Percentiles rank a stretch among this genome's conserved stretches.
Conservation (phyloP, 2,797 vertebrate species). For the Pseudochaenichthys georgianus region DNA sequence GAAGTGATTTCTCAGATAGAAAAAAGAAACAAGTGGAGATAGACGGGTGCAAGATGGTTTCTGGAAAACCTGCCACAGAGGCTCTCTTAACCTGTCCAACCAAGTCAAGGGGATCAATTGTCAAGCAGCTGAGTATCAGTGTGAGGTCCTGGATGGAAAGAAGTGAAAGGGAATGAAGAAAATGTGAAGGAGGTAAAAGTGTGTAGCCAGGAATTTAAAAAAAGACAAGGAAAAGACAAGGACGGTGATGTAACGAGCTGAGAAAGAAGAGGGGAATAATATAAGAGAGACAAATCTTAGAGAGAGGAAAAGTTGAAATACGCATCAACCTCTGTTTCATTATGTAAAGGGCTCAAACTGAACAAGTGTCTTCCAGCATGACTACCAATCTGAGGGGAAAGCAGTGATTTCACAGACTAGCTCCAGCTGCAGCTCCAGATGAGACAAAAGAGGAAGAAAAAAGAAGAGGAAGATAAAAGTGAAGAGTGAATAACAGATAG, state of each 20-base stretch:
- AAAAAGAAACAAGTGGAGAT: conserved; percentile 34
- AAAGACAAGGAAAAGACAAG: conserved; percentile 15
- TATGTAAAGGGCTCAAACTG: conserved; percentile 42
- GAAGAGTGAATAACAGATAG: conserved; percentile 14
- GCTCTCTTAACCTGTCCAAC: conserved; percentile 44
- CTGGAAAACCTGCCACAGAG: conserved; percentile 28
- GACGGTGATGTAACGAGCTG: conserved; percentile 27
- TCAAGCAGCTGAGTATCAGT: conserved; percentile 47
- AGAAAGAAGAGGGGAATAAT: conserved; percentile 22
- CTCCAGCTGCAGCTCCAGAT: conserved; percentile 53
- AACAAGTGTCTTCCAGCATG: conserved; percentile 39
- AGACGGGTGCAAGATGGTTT: conserved; percentile 17
- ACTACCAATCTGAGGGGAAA: conserved; percentile 35
- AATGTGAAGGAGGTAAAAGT: conserved; percentile 9
- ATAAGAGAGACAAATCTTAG: conserved; percentile 19
- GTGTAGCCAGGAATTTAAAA: conserved; percentile 6
- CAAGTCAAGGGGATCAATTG: conserved; percentile 53
- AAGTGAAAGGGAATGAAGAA: conserved; percentile 26
- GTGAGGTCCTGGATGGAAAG: conserved; percentile 41
- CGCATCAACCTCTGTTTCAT: conserved; percentile 42
- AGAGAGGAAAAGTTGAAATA: conserved; percentile 31
- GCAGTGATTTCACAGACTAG: conserved; percentile 27
- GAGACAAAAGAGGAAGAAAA: conserved; percentile 22
- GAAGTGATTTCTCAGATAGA: conserved; percentile 45
- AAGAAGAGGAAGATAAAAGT: conserved; percentile 32